Conservation (phyloP, 2,113 vertebrate genomes). For the Albula goreensis region DNA sequence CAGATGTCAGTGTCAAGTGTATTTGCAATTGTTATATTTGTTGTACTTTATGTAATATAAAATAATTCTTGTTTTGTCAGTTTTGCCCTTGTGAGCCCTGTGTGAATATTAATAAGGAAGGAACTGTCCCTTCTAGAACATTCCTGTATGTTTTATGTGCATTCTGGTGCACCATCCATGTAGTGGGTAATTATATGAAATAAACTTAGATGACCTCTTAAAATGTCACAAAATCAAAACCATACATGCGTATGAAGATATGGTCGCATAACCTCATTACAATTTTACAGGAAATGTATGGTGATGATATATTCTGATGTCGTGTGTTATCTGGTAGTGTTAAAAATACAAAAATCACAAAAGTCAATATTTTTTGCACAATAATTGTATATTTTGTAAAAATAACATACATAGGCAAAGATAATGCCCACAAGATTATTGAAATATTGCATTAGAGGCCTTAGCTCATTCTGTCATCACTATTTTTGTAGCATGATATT, state of each 20-base stretch:
- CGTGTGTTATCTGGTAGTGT: no score
- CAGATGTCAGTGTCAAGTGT: slow-evolving; percentile 40
- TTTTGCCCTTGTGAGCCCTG: neutral
- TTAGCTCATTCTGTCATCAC: neutral
- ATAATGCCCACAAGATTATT: neutral
- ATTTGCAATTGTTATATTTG: slow-evolving; percentile 37
- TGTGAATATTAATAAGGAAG: slow-evolving; percentile 39
- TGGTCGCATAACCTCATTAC: no score
- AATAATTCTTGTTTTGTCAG: slow-evolving; percentile 25
- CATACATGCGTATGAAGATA: no score
- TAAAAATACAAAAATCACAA: no score
- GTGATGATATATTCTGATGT: no score
- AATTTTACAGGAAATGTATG: no score
- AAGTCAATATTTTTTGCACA: no score
- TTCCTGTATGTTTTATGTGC: neutral
- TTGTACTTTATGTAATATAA: slow-evolving; percentile 41
- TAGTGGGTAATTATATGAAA: neutral
- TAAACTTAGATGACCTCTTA: no score
- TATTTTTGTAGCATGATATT: neutral
- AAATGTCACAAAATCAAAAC: no score
- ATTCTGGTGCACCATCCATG: neutral
- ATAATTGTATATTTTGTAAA: no score
- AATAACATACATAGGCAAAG: neutral
- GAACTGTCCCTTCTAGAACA: neutral
- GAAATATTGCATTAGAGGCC: no score